Evolutionary conservation across 2,113 vertebrate species (phyloP).

Genomic region (Marmota monax): DNA sequence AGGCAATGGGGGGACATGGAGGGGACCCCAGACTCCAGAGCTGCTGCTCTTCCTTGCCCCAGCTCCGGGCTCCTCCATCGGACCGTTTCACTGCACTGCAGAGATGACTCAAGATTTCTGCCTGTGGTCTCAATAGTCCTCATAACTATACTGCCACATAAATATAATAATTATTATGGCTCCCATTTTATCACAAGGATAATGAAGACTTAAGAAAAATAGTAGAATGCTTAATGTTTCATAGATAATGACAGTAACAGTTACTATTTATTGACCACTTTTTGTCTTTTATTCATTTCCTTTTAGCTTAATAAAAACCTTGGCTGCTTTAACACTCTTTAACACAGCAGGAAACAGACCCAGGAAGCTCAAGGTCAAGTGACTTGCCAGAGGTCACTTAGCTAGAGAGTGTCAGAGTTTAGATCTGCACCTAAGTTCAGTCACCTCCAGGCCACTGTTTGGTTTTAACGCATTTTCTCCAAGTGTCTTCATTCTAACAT

Average conservation of each 20-base stretch:
- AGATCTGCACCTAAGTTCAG: not conserved
- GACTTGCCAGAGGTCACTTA: not conserved
- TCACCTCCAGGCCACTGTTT: not conserved
- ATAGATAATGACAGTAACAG: not conserved
- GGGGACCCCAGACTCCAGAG: not conserved
- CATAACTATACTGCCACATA: not conserved
- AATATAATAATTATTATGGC: not conserved
- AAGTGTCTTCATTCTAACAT: not conserved
- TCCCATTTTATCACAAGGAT: not conserved
- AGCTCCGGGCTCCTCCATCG: not conserved
- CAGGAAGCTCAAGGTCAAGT: not conserved
- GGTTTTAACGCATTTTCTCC: not conserved
- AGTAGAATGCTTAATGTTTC: not conserved
- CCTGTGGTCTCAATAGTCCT: not conserved
- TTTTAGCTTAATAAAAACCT: not conserved
- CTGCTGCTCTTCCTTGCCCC: accelerated
- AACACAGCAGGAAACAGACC: not conserved
- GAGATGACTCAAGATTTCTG: not conserved
- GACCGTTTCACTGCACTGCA: not conserved
- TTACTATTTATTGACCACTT: not conserved
- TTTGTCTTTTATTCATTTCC: not conserved
- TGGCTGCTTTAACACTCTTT: not conserved
- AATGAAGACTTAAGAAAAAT: not conserved
- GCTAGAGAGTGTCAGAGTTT: not conserved
- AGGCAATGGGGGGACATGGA: accelerated